These are phyloP conservation scores for Serrognathus titanus DNA, from an alignment of 2,888 invertebrate species.

Conservation along the genomic window DNA sequence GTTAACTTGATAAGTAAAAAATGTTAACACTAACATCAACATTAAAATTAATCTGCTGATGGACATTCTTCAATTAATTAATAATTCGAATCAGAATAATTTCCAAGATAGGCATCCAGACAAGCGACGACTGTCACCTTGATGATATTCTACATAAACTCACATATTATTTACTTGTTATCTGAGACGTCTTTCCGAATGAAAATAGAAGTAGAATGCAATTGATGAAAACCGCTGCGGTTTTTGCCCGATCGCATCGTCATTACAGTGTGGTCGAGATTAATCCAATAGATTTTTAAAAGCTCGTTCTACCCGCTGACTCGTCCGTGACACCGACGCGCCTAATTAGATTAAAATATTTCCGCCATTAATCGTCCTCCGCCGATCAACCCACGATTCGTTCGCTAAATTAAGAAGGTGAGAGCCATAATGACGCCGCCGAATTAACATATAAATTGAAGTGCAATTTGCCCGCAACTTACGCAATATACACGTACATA, in stretches of 20 bases:
- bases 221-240: background rate
- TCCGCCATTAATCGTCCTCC: conserved; percentile 24
- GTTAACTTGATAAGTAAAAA: no score
- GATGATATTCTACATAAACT: no score
- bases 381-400: background rate
- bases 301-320: background rate
- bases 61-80: no score
- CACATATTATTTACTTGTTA: no score
- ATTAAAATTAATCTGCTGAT: no score
- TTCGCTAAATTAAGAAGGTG: conserved; percentile 9
- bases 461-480: conserved; percentile 4
- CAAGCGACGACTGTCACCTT: no score
- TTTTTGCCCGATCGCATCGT: background rate
- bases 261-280: background rate
- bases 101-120: no score
- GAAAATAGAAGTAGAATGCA: background rate
- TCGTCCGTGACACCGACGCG: conserved; percentile 7
- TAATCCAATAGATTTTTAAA: background rate
- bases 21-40: no score
- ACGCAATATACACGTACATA: background rate
- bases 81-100: no score
- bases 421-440: conserved; percentile 11
- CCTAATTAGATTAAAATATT: conserved; percentile 28
- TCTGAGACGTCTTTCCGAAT: no score
- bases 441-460: conserved; percentile 19